Evolutionary conservation across 2,888 invertebrate species (phyloP), one percentile per base, ranked within the genome.

Genomic region (Monopis laevigella): DNA sequence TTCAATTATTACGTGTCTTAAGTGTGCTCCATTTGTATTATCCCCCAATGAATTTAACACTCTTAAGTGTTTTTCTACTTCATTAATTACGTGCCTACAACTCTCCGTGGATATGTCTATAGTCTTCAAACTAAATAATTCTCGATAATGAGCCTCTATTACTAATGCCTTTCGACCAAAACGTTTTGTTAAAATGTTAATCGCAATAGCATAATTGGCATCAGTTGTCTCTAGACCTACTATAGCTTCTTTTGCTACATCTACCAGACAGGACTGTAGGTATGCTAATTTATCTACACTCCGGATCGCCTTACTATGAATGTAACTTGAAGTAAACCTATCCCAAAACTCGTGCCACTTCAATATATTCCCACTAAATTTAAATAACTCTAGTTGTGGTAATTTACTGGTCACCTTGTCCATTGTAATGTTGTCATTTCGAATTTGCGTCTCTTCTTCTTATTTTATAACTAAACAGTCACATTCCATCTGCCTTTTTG

Each of bases 291-390:
- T 53, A 27, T 53, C 50, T 1, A 52, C 51, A 29, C 51, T 44
- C 3, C 11, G 38, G 2, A 51, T 27, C 14, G 46, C 45, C 11
- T 48, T 43, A 7, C 16, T 42, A 28, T 50, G 32, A 1, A 52
- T 35, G n/a, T n/a, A n/a, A 28, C 47, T 52, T 5, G 50, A 48
- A 2, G 30, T 6, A 44, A 53, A 54, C 10, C 50, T 47, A 7
- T 53, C 50, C 51, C 54, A 53, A 44, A 53, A 52, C 18, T 47
- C 41, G 6, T 46, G 36, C 48, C 51, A 51, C 7, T 48, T 43
- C 1, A 51, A 36, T 4, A 52, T 27, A 16, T 54, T 41, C 1
- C 53, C 52, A 11, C 47, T 42, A 41, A 51, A 52, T 36, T 44
- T 41, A 1, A 48, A 17, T 4, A 51, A 34, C 3, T 45, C 44